Percentiles rank a stretch among this genome's conserved stretches.
Conservation (phyloP, 2,797 vertebrate species). For the Carapus acus region DNA sequence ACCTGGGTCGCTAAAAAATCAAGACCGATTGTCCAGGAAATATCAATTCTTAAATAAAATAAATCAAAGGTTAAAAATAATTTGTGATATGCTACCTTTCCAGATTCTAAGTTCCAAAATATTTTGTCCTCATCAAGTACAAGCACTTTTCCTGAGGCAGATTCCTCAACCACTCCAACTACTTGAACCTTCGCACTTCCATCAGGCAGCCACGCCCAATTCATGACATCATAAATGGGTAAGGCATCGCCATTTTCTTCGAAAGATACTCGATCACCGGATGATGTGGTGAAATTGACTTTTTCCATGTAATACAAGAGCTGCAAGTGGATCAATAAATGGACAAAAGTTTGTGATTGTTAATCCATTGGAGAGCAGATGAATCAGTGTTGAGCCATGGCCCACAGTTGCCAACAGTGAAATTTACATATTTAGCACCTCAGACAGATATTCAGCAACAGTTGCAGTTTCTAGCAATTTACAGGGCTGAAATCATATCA, state of each 20-base stretch:
- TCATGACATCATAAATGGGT: slow-evolving; percentile 70
- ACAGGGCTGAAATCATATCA: no score
- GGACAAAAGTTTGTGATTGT: no score
- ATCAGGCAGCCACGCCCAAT: slow-evolving; percentile 59
- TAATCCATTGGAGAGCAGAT: no score
- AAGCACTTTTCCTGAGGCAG: slow-evolving; percentile 30
- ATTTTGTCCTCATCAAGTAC: not conserved
- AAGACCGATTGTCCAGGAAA: not conserved
- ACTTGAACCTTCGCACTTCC: slow-evolving; percentile 48
- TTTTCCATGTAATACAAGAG: slow-evolving; percentile 63
- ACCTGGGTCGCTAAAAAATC: no score
- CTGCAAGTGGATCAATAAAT: no score
- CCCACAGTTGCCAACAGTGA: no score
- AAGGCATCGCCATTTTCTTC: slow-evolving; percentile 66
- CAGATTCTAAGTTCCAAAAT: slow-evolving; percentile 30
- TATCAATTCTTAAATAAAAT: not conserved
- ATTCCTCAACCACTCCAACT: slow-evolving; percentile 60
- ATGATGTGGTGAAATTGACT: slow-evolving; percentile 65
- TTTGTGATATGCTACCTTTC: slow-evolving; percentile 33
- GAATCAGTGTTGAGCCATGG: no score
- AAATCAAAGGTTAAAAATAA: slow-evolving; percentile 4
- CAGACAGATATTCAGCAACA: no score
- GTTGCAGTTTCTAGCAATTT: no score
- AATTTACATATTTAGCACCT: no score
- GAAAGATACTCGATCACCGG: slow-evolving; percentile 68